Percentiles rank a stretch among this genome's conserved stretches.
Conservation (phyloP, 1,140 invertebrate genomes). For the Bombus superbus region DNA sequence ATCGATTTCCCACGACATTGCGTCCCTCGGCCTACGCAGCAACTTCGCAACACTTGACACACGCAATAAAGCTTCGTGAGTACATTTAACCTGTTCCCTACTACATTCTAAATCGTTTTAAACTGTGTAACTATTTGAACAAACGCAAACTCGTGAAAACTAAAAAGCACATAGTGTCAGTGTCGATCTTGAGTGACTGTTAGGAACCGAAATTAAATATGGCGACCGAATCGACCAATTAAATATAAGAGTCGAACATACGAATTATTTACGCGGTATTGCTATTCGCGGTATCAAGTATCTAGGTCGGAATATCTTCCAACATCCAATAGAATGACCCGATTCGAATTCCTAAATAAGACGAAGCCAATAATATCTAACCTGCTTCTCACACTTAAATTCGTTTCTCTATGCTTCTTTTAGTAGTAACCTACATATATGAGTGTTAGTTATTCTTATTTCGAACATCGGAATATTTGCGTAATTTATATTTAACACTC, state of each 20-base stretch:
- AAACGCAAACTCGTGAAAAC: not conserved
- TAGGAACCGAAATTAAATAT: not conserved
- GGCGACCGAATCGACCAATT: not conserved
- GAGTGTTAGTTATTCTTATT: not conserved
- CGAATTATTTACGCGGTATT: not conserved
- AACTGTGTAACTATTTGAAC: not conserved
- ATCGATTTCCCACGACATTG: not conserved
- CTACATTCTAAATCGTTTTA: not conserved
- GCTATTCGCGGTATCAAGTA: not conserved
- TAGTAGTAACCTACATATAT: not conserved
- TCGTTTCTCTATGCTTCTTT: not conserved
- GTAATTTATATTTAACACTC: not conserved
- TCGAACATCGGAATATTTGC: not conserved
- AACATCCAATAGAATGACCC: not conserved
- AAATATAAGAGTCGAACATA: not conserved
- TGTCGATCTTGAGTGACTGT: not conserved
- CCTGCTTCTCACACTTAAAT: not conserved
- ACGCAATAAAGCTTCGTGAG: conserved; percentile 15
- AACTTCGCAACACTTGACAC: not conserved
- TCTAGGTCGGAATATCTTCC: not conserved
- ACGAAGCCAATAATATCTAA: not conserved
- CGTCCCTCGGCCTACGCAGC: too few relatives aligned
- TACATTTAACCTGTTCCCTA: not conserved
- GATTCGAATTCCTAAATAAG: not conserved
- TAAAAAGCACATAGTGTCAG: not conserved